Evolutionary conservation across 2,888 invertebrate species (phyloP), one percentile per base, ranked within the genome.

Genomic region (Portevinia maculata): DNA sequence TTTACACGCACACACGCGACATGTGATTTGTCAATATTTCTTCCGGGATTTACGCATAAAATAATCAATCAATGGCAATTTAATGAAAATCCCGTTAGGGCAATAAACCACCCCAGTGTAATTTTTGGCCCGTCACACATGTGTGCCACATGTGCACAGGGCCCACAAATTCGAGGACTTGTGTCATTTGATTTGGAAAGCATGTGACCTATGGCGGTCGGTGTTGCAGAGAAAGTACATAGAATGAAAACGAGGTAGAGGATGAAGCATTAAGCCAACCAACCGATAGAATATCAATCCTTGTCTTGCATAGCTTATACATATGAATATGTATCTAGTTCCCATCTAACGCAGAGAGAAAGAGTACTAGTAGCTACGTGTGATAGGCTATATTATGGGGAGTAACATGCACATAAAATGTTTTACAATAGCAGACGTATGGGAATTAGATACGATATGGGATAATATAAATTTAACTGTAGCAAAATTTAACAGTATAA

Each of bases 261-360:
- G 34, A 79, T 75, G 59, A 64, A 69, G 53, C 70, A 70, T 59
- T 81, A 59, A 75, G 46, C 70, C 48, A 76, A 70, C 79, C 70
- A 81, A 81, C 81, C 81, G 81, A 81, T 81, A 76, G 81, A 71
- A 81, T 81, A 81, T 81, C 81, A 81, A 81, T 81, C 81, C 81
- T 70, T 81, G 81, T 81, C 75, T 81, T 81, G 24, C 37, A 52
- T 62, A 53, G 44, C 24, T 5, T 24, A 24, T 24, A 24, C 24
- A 24, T 24, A 24, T 24, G 5, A 2, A 24, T 24, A 3, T 24
- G 5, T 24, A 24, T 24, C 2, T 24, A n/a, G 24, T 24, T 3
- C 5, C 24, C 5, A n/a, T 5, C 9, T 32, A n/a, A n/a, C 32
- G 6, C 11, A 24, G 1, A 9, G 8, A 30, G 28, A 17, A 34